Base-by-base conservation (phyloP, 2,888 invertebrate species). In the Dryocosmus kuriphilus region DNA sequence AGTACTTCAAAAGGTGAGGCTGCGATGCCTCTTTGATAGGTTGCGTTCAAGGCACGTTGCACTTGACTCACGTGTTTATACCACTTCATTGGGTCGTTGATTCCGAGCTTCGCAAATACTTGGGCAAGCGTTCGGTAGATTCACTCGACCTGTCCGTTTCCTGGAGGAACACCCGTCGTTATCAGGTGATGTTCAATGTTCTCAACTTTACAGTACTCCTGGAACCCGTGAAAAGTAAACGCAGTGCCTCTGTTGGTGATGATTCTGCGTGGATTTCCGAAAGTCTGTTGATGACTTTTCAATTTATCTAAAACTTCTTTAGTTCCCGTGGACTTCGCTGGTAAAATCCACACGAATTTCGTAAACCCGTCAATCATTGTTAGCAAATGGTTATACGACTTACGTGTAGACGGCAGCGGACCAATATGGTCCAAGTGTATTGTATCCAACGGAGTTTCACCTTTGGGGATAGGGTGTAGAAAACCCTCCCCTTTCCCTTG, bases 221-320 rank as follows among this genome's bases (percentile, higher is more conserved):
- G n/a, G n/a, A n/a, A n/a, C n/a, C n/a, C n/a, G n/a, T n/a, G n/a
- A n/a, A n/a, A n/a, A n/a, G n/a, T n/a, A n/a, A n/a, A n/a, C n/a
- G n/a, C n/a, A n/a, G n/a, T n/a, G n/a, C n/a, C 2, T 75, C 46
- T 46, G 77, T 91, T 90, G 0, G 88, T 86, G 6, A 90, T 86
- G 8, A 90, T 86, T 57, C 85, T 81, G 19, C 41, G 75, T 16
- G 90, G 90, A 79, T 90, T 90, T 14, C 90, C 91, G 85, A 91
- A 92, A 8, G 67, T 81, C 24, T 83, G 79, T 67, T 88, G 86
- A 41, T 89, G 88, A 9, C 78, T 38, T 9, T 74, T 76, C 1
- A 90, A 63, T 79, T 87, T 89, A 5, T 83, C 46, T 14, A 92
- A 63, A n/a, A 76, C 80, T 76, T 79, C 76, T 30, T 73, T 24